These are phyloP conservation scores for Carposina sasakii DNA, from an alignment of 1,140 invertebrate genomes.

Conservation along the genomic window DNA sequence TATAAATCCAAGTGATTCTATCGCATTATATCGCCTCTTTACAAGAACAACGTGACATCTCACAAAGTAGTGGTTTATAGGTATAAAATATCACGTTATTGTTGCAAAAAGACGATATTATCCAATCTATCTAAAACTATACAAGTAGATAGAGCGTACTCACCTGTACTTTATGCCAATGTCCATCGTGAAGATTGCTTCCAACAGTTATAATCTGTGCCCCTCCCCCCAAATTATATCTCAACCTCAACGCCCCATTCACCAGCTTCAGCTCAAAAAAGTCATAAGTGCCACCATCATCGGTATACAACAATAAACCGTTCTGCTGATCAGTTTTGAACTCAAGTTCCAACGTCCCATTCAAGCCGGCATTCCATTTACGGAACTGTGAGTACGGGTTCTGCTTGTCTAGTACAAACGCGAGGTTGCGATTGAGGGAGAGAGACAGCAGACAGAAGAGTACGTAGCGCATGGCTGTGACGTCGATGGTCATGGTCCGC, in stretches of 20 bases:
- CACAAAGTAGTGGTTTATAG: too few relatives aligned
- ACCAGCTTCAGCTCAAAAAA: slow-evolving; percentile 97
- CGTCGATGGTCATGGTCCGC: slow-evolving; percentile 38
- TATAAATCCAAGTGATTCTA: too few relatives aligned
- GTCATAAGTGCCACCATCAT: slow-evolving; percentile 94
- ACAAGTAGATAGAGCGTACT: too few relatives aligned
- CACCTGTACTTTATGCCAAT: slow-evolving; percentile 91
- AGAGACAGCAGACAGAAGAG: slow-evolving; percentile 58
- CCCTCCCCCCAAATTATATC: slow-evolving; percentile 90
- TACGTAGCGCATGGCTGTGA: slow-evolving; percentile 54
- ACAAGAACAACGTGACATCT: too few relatives aligned
- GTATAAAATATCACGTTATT: too few relatives aligned
- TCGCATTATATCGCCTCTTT: too few relatives aligned
- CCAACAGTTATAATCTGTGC: slow-evolving; percentile 91
- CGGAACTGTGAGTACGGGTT: slow-evolving; percentile 92
- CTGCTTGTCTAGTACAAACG: slow-evolving; percentile 87
- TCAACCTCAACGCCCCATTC: slow-evolving; percentile 88
- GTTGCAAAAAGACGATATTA: too few relatives aligned
- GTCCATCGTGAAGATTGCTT: slow-evolving; percentile 87
- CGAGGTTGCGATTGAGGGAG: slow-evolving; percentile 55
- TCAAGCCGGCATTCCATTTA: slow-evolving; percentile 90
- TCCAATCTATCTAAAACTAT: too few relatives aligned
- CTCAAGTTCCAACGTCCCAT: slow-evolving; percentile 91
- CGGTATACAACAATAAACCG: slow-evolving; percentile 91
- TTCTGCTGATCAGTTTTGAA: slow-evolving; percentile 94